phyloP scores from a whole-genome alignment of 2,113 vertebrate genomes.

The Brienomyrus brachyistius region DNA sequence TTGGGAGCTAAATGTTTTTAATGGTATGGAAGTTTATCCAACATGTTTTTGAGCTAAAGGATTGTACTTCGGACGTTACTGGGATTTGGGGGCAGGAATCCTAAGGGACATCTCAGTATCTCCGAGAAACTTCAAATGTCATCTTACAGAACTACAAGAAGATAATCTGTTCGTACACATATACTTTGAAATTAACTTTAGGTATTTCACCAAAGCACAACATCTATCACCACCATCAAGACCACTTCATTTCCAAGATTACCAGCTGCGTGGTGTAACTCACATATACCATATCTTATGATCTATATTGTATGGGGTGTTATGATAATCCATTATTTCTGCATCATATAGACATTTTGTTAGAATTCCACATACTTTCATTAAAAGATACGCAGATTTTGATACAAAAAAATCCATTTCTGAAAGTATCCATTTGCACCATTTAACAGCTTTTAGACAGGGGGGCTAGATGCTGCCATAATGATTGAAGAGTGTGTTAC shows the following conservation, averaged over 20 bases:
- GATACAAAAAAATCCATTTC: conserved; percentile 42
- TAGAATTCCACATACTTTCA: conserved; percentile 48
- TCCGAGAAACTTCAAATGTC: background rate
- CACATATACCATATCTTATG: conserved; percentile 18
- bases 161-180: background rate
- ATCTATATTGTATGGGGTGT: conserved; percentile 23
- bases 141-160: background rate
- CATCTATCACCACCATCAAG: conserved; percentile 40
- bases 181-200: conserved; percentile 36
- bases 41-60: background rate
- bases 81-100: background rate
- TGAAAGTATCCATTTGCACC: conserved; percentile 42
- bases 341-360: conserved; percentile 9
- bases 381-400: conserved; percentile 47
- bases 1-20: background rate
- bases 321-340: conserved; percentile 49
- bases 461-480: background rate
- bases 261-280: conserved; percentile 1
- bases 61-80: background rate
- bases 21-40: background rate
- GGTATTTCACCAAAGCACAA: conserved; percentile 34
- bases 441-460: conserved; percentile 30
- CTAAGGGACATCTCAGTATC: background rate
- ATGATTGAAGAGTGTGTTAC: background rate
- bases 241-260: conserved; percentile 43